Conservation (phyloP, 2,888 invertebrate species). For the Heteromyza rotundicornis region DNA sequence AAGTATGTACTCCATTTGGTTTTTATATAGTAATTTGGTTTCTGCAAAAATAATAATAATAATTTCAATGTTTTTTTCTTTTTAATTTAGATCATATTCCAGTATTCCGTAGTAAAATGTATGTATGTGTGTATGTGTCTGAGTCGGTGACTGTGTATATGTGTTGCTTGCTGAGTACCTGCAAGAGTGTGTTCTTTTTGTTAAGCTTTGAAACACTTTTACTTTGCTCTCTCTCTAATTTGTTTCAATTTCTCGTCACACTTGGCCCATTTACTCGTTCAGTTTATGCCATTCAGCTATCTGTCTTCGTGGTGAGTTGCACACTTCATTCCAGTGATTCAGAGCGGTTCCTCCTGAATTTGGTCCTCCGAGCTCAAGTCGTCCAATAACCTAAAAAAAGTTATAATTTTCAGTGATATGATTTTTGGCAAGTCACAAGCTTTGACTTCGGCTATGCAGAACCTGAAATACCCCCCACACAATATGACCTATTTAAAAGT, state of each 20-base stretch:
- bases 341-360: conserved; percentile 81
- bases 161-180: not conserved
- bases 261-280: conserved; percentile 75
- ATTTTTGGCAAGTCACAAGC: no score
- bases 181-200: not conserved
- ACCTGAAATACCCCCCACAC: no score
- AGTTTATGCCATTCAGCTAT: conserved; percentile 99
- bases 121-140: not conserved
- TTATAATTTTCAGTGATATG: no score
- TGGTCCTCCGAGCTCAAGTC: conserved; percentile 87
- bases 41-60: not conserved
- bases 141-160: not conserved
- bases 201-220: not conserved
- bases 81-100: no score
- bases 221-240: not conserved
- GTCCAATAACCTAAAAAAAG: conserved; percentile 84
- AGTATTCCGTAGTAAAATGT: not conserved
- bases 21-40: not conserved
- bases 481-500: no score
- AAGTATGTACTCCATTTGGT: not conserved
- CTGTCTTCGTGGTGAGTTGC: conserved; percentile 95
- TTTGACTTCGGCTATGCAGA: no score
- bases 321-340: conserved; percentile 97
- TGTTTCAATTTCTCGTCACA: not conserved
- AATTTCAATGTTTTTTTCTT: not conserved